Evolutionary conservation across 2,113 vertebrate species (phyloP), one percentile per base, ranked within the genome.

Genomic region (Corythornis madagascariensis): DNA sequence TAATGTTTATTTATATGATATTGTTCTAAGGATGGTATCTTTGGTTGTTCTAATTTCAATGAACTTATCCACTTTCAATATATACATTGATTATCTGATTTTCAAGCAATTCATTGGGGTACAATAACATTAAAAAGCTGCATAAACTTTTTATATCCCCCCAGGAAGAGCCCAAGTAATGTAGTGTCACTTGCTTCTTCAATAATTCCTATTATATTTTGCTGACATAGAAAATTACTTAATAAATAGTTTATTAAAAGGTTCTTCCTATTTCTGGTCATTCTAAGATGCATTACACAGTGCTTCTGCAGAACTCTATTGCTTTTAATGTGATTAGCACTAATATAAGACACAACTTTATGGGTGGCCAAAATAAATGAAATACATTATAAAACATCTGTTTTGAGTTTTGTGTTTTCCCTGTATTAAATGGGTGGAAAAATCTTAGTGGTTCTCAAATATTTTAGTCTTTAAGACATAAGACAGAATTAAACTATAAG

Each of bases 391-490:
- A 93, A 95, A 93, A 93, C 76, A 96, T 85, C 65, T 95, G 83
- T 3, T 93, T 90, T 3, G 15, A 3, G 3, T 95, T 96, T 93
- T 92, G 14, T 33, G 55, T 93, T 87, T 93, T 60, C 28, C 56
- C 52, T 38, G 42, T 89, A 88, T 92, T 70, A 78, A 83, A 93
- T 40, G 72, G 60, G 16, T 95, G 85, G 87, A 93, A 92, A 59
- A 91, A 81, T 75, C 74, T 59, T 61, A 65, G 88, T 86, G 87
- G 92, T 93, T 90, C 89, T 94, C 67, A 88, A 95, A 96, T 96
- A 93, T 60, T 96, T 96, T 81, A 71, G 87, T 77, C 84, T 94
- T 86, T 95, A 96, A 91, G 89, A 94, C 92, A 95, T 86, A 78
- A 89, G 72, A 90, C 71, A 83, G 89, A 86, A 87, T 85, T 92